These are phyloP conservation scores for Eupeodes luniger DNA, from an alignment of 2,888 invertebrate genomes.

Conservation along the genomic window DNA sequence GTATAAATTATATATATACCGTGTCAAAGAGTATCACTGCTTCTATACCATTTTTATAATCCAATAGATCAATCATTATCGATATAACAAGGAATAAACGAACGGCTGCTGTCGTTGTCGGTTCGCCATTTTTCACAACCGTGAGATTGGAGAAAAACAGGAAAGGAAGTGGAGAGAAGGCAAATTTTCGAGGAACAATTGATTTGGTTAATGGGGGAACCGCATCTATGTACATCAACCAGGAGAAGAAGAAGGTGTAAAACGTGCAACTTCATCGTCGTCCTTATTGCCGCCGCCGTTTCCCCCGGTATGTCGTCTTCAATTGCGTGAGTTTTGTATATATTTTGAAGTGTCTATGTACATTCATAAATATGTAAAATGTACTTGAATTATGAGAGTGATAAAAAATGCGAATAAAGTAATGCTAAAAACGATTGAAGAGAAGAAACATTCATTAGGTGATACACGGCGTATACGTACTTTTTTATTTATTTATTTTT, in stretches of 20 bases:
- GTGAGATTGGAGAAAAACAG: too few species aligned
- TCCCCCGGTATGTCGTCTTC: neutral
- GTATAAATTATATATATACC: neutral
- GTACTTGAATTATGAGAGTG: slow-evolving; percentile 56
- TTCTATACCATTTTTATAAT: slow-evolving; percentile 43
- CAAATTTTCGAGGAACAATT: slow-evolving; percentile 49
- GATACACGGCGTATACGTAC: slow-evolving; percentile 53
- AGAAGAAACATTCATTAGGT: slow-evolving; percentile 45
- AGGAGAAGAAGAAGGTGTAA: neutral
- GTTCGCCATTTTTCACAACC: slow-evolving; percentile 21
- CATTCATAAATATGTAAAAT: neutral
- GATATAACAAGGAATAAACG: slow-evolving; percentile 72
- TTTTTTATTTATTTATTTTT: slow-evolving; percentile 19
- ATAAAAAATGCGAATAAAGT: slow-evolving; percentile 18
- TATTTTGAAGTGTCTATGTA: slow-evolving; percentile 34
- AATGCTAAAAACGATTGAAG: slow-evolving; percentile 40
- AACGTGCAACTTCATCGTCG: neutral
- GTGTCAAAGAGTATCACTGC: slow-evolving; percentile 51
- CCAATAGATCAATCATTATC: slow-evolving; percentile 74
- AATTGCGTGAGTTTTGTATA: slow-evolving; percentile 13
- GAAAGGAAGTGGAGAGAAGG: neutral
- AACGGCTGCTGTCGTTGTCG: slow-evolving; percentile 20
- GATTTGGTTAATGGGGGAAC: slow-evolving; percentile 48
- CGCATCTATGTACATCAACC: neutral
- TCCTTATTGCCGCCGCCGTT: neutral